A percentile compares a stretch with the other conserved stretches of the same genome.
phyloP scores from a whole-genome alignment of 2,113 vertebrate species.

The Alethe castanea region DNA sequence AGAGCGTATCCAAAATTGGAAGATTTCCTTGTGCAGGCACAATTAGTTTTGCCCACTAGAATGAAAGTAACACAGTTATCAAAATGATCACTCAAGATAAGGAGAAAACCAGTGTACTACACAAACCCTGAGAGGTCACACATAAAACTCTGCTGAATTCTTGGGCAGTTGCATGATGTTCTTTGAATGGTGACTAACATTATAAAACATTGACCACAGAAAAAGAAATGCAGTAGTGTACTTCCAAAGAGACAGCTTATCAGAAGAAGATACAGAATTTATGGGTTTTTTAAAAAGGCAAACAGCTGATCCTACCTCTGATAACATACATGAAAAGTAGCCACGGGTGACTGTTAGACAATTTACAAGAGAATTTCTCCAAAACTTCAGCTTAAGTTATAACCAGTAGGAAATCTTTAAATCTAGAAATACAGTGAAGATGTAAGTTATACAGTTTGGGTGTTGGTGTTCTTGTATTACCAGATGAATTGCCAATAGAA shows the following conservation, averaged over 20 bases:
- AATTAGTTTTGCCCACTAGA: not conserved
- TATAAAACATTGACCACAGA: conserved; percentile 52
- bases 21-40: conserved; percentile 20
- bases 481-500: conserved; percentile 52
- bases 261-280: conserved; percentile 11
- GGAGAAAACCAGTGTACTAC: not conserved
- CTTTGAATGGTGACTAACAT: conserved; percentile 64
- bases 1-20: not conserved
- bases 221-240: conserved; percentile 13
- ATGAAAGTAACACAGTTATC: conserved; percentile 27
- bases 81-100: conserved; percentile 30
- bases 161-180: conserved; percentile 58
- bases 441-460: conserved; percentile 40
- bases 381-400: conserved; percentile 20
- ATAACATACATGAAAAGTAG: not conserved
- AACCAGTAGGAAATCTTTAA: conserved; percentile 35
- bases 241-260: conserved; percentile 23
- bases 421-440: conserved; percentile 47
- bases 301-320: conserved; percentile 23
- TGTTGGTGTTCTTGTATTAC: not conserved
- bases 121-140: not conserved
- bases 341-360: not conserved
- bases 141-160: conserved; percentile 43
- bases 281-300: not conserved
- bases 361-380: not conserved